Evolutionary conservation across 1,140 invertebrate species (phyloP).

Genomic region (Spodoptera frugiperda): DNA sequence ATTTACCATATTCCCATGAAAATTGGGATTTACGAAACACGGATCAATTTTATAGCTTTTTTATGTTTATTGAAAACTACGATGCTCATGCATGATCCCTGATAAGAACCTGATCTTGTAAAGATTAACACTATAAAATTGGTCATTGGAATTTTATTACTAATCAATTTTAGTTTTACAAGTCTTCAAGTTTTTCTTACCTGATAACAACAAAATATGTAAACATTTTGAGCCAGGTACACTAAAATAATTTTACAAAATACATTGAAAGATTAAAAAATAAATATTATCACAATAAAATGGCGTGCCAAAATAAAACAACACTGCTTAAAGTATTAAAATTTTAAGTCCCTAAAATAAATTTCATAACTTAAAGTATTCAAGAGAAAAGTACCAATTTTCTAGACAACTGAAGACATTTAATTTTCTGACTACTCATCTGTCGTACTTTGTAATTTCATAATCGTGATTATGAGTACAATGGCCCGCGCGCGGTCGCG

Average conservation of each 20-base stretch:
- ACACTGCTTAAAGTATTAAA: no score
- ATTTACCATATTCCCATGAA: not conserved
- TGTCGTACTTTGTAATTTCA: slow-evolving; percentile 9
- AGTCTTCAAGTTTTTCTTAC: slow-evolving; percentile 17
- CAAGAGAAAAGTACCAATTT: no score
- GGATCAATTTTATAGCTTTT: slow-evolving; percentile 20
- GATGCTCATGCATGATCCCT: slow-evolving; percentile 9
- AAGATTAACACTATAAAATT: slow-evolving; percentile 33
- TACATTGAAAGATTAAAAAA: no score
- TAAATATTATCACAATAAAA: no score
- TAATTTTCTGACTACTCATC: slow-evolving; percentile 20
- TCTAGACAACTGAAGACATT: not conserved
- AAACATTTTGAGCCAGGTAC: not conserved
- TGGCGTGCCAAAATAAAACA: no score
- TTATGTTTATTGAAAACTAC: slow-evolving; percentile 39
- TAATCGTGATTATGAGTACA: slow-evolving; percentile 8
- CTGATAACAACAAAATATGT: slow-evolving; percentile 1
- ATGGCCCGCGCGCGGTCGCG: not conserved
- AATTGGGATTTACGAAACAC: slow-evolving; percentile 19
- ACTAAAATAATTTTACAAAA: no score
- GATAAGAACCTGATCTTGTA: slow-evolving; percentile 40
- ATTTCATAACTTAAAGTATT: no score
- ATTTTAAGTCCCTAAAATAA: no score
- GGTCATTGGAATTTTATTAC: slow-evolving; percentile 41
- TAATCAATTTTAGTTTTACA: slow-evolving; percentile 29